phyloP scores from a whole-genome alignment of 2,888 invertebrate species.

The Andrena marginata region DNA sequence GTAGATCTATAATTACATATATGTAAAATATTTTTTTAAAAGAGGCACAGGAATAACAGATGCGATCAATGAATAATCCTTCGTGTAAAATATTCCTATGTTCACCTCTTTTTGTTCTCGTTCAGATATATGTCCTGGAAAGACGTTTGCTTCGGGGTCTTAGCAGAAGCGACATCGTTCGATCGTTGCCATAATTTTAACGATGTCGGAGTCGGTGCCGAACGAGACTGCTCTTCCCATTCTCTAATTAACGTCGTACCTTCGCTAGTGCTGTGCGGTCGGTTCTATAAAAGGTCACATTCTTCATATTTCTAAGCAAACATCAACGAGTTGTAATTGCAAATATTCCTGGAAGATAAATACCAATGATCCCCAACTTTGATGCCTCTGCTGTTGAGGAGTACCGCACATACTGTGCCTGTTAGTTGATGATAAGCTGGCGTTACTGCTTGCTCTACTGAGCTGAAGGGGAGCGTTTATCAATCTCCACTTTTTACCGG shows the following conservation, averaged over 20 bases:
- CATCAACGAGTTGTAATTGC: neutral
- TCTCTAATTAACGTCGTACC: conserved; percentile 87
- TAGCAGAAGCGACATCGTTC: conserved; percentile 71
- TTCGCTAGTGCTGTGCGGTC: conserved; percentile 86
- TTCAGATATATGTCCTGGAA: conserved; percentile 79
- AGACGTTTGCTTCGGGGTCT: conserved; percentile 78
- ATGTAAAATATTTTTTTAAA: conserved; percentile 7
- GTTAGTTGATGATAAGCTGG: conserved; percentile 87
- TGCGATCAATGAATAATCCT: neutral
- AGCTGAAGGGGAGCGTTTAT: conserved; percentile 93
- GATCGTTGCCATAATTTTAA: conserved; percentile 85
- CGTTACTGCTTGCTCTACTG: conserved; percentile 93
- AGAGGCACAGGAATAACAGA: neutral
- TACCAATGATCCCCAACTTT: conserved; percentile 89
- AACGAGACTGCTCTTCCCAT: conserved; percentile 90
- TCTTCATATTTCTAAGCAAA: neutral
- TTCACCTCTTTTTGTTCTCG: conserved; percentile 79
- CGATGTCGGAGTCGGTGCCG: conserved; percentile 91
- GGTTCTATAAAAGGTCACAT: conserved; percentile 80
- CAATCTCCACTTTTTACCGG: conserved; percentile 95
- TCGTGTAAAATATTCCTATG: neutral
- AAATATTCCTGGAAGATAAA: conserved; percentile 57
- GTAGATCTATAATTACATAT: conserved; percentile 69
- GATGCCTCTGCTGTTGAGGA: conserved; percentile 87
- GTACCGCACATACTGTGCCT: conserved; percentile 83